Evolutionary conservation across 2,113 vertebrate genomes (phyloP).

Genomic region (Grammomys surdaster): DNA sequence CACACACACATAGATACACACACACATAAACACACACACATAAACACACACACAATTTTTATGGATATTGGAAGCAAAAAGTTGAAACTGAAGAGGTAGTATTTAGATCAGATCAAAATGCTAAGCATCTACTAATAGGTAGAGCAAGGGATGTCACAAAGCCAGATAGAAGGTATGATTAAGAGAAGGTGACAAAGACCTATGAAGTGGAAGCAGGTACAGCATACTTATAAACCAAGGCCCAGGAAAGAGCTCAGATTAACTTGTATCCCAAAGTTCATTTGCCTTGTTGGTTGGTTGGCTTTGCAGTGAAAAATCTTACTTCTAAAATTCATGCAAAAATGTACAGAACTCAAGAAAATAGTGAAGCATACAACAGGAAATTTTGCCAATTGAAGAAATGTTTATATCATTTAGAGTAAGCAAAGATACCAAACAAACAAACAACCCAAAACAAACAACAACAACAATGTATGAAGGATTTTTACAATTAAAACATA

Average conservation of each 20-base stretch:
- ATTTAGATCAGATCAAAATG: constrained; percentile 36
- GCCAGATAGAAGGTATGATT: background rate
- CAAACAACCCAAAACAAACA: too few relatives aligned
- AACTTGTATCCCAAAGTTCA: background rate
- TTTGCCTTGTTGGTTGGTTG: too few relatives aligned
- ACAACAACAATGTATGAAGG: background rate
- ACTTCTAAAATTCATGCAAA: constrained; percentile 23
- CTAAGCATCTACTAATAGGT: background rate
- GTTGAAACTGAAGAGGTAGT: background rate
- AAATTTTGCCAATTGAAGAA: background rate
- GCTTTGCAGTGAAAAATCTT: background rate
- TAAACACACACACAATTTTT: background rate
- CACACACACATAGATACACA: background rate
- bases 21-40: background rate
- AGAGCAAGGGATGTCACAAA: background rate
- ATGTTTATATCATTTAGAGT: background rate
- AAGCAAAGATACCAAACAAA: background rate
- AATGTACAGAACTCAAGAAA: constrained; percentile 13
- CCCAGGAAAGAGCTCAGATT: background rate
- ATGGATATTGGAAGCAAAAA: constrained; percentile 29
- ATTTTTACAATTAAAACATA: constrained; percentile 1
- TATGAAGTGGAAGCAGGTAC: background rate
- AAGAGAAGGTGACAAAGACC: constrained; percentile 1
- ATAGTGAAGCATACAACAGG: background rate
- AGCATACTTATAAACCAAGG: background rate